Conservation (phyloP, 2,888 invertebrate species). For the Drosophila demipolita region DNA sequence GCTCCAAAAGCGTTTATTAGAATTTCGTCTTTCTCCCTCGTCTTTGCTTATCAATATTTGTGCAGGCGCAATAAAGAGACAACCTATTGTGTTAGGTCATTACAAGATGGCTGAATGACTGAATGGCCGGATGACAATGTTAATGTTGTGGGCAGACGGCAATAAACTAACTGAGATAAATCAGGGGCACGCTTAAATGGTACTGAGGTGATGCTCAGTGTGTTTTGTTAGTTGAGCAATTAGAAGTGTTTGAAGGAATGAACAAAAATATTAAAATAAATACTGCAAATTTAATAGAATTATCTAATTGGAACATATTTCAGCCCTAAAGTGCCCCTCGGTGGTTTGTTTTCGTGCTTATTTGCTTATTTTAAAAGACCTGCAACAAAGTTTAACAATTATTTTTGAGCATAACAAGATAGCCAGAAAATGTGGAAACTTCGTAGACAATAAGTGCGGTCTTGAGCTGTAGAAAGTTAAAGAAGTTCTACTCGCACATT, state of each 20-base stretch:
- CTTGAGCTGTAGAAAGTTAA: not conserved
- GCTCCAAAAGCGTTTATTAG: constrained; percentile 29
- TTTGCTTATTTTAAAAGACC: not conserved
- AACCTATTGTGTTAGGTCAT: constrained; percentile 48
- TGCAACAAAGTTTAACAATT: not conserved
- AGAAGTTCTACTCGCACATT: not conserved
- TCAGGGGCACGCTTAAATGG: constrained; percentile 1
- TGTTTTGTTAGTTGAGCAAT: not conserved
- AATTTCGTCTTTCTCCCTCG: constrained; percentile 19
- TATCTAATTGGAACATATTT: not conserved
- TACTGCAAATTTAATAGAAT: not conserved
- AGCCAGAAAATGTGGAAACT: not conserved
- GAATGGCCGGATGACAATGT: constrained; percentile 22
- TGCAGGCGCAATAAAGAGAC: constrained; percentile 57
- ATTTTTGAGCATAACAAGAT: not conserved
- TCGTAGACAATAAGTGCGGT: not conserved
- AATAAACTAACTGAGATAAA: constrained; percentile 5
- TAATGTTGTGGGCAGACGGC: constrained; percentile 4
- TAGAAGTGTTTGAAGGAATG: not conserved
- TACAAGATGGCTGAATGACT: constrained; percentile 16
- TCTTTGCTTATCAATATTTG: constrained; percentile 57
- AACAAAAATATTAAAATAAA: not conserved
- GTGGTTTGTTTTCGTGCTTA: not conserved
- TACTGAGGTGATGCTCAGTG: not conserved
- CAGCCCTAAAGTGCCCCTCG: not conserved